A percentile compares a stretch with the other conserved stretches of the same genome.
Evolutionary conservation across 1,140 invertebrate species (phyloP).

Genomic region (Scylla paramamosain): DNA sequence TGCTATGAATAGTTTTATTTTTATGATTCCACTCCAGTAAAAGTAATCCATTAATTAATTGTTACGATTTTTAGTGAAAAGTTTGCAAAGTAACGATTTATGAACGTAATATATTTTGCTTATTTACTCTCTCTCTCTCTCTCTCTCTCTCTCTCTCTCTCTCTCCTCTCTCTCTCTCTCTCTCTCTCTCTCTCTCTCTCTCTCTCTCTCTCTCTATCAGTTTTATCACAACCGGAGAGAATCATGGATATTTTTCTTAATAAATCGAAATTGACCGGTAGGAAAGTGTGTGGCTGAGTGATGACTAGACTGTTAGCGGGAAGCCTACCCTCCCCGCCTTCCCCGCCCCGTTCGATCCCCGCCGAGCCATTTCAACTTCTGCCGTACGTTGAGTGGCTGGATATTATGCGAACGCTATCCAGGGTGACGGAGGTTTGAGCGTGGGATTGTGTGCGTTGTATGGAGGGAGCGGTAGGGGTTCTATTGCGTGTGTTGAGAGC

Average conservation of each 20-base stretch:
- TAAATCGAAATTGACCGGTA: too few relatives aligned
- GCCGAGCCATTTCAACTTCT: background rate
- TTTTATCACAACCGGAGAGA: too few relatives aligned
- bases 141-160: too few relatives aligned
- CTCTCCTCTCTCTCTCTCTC: too few relatives aligned
- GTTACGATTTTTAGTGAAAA: background rate
- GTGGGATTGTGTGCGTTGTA: too few relatives aligned
- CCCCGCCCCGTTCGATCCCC: background rate
- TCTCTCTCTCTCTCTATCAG: too few relatives aligned
- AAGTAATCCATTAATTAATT: slow-evolving; percentile 4
- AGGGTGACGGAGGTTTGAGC: too few relatives aligned
- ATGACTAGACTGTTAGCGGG: background rate
- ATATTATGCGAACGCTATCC: background rate
- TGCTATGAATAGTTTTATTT: background rate
- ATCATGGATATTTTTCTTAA: too few relatives aligned
- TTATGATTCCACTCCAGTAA: background rate
- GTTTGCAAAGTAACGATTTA: background rate
- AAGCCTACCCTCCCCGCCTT: background rate
- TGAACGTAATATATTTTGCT: background rate
- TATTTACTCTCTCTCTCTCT: too few relatives aligned
- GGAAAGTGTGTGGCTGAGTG: background rate
- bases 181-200: too few relatives aligned
- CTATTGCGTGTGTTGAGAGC: too few relatives aligned
- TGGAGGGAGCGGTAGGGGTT: too few relatives aligned
- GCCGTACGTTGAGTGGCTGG: background rate